Conservation (phyloP, 2,113 vertebrate species). For the Crypturellus undulatus region DNA sequence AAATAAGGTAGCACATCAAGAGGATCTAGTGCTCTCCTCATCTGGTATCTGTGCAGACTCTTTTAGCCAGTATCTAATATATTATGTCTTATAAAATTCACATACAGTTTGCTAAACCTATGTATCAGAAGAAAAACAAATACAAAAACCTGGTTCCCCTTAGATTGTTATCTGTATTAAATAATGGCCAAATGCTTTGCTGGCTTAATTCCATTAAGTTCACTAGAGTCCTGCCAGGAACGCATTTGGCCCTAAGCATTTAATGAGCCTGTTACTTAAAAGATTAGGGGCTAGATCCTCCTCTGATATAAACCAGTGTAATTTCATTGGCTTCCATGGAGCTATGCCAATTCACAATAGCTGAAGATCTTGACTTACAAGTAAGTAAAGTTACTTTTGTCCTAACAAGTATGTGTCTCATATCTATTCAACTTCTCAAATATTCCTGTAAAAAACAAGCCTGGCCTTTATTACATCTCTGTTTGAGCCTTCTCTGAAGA, state of each 20-base stretch:
- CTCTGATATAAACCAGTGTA: conserved; percentile 14
- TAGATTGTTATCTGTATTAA: conserved; percentile 46
- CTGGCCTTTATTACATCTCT: neutral
- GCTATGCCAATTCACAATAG: neutral
- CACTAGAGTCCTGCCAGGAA: conserved; percentile 28
- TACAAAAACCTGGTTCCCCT: conserved; percentile 41
- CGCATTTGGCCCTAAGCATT: conserved; percentile 46
- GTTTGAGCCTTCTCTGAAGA: rapidly evolving
- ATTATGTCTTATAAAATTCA: conserved; percentile 3
- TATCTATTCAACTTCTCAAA: conserved; percentile 21
- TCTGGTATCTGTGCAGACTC: neutral
- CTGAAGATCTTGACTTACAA: neutral
- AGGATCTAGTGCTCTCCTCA: neutral
- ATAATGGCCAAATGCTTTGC: conserved; percentile 54
- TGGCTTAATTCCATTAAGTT: conserved; percentile 47
- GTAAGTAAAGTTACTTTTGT: conserved; percentile 30
- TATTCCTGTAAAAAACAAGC: neutral
- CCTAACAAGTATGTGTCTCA: neutral
- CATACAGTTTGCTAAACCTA: neutral
- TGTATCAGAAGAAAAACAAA: conserved; percentile 33
- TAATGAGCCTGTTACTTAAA: conserved; percentile 52
- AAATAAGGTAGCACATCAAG: neutral
- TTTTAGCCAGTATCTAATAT: neutral
- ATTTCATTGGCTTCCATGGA: conserved; percentile 35
- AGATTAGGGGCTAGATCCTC: conserved; percentile 40